These are phyloP conservation scores for Pituophis catenifer DNA, from an alignment of 2,113 vertebrate species.

Conservation along the genomic window DNA sequence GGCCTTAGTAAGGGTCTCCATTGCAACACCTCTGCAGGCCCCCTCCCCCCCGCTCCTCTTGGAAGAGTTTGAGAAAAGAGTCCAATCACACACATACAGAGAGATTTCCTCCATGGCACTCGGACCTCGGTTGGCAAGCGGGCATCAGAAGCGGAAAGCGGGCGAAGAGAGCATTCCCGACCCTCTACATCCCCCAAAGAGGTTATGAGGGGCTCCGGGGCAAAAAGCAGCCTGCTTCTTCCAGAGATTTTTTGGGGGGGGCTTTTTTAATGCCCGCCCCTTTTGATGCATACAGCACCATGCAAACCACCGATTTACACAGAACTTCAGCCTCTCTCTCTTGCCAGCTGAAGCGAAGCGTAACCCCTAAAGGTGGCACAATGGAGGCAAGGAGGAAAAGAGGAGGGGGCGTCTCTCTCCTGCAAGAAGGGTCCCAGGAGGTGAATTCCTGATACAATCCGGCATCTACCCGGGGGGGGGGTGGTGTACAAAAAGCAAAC, in stretches of 20 bases:
- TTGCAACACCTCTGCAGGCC: not conserved
- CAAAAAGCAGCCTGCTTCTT: not conserved
- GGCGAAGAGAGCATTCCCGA: not conserved
- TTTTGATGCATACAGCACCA: fast-evolving
- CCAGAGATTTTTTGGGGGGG: too few relatives aligned
- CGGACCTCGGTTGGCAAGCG: not conserved
- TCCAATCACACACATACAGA: not conserved
- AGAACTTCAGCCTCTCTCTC: not conserved
- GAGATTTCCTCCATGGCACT: not conserved
- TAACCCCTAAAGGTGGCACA: not conserved
- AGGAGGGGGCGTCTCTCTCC: not conserved
- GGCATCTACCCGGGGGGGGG: not conserved
- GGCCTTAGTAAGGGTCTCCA: not conserved
- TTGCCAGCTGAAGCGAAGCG: not conserved
- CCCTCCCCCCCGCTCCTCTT: not conserved
- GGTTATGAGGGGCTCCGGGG: not conserved
- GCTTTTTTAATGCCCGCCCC: not conserved
- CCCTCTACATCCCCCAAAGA: not conserved
- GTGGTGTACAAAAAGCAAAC: not conserved
- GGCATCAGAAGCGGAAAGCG: too few relatives aligned
- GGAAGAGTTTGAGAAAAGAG: not conserved
- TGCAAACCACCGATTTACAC: not conserved
- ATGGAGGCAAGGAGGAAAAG: not conserved
- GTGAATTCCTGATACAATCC: not conserved
- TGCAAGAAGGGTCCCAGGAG: not conserved